Conservation (phyloP, 1,140 invertebrate genomes). For the Lucilia sericata region DNA sequence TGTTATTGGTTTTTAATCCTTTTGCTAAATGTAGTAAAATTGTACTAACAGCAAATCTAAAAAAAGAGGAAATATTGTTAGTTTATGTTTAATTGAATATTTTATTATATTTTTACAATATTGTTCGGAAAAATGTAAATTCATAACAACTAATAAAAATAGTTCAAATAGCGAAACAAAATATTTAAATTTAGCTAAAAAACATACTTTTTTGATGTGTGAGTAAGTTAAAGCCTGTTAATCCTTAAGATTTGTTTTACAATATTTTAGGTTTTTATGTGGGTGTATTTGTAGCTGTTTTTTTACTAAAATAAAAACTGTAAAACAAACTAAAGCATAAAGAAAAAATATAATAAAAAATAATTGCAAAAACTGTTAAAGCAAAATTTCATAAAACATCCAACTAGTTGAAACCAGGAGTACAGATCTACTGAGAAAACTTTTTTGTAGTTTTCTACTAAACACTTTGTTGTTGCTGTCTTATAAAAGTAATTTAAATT, state of each 20-base stretch:
- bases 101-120: background rate
- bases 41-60: background rate
- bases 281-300: no score
- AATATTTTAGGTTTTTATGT: background rate
- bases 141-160: background rate
- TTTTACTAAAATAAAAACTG: background rate
- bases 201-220: background rate
- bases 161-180: background rate
- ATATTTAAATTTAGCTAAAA: background rate
- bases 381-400: background rate
- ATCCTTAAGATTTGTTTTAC: constrained; percentile 14
- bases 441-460: background rate
- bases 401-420: background rate
- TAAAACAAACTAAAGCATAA: background rate
- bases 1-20: constrained; percentile 26
- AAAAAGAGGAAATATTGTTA: background rate
- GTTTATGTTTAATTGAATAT: constrained; percentile 5
- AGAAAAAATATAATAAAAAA: background rate
- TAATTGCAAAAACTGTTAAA: background rate
- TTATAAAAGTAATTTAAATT: constrained; percentile 48
- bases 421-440: background rate
- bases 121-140: background rate
- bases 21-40: background rate
- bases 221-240: constrained; percentile 11
- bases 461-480: constrained; percentile 13